These are phyloP conservation scores for Eublepharis macularius DNA, from an alignment of 2,113 vertebrate species.

Conservation along the genomic window DNA sequence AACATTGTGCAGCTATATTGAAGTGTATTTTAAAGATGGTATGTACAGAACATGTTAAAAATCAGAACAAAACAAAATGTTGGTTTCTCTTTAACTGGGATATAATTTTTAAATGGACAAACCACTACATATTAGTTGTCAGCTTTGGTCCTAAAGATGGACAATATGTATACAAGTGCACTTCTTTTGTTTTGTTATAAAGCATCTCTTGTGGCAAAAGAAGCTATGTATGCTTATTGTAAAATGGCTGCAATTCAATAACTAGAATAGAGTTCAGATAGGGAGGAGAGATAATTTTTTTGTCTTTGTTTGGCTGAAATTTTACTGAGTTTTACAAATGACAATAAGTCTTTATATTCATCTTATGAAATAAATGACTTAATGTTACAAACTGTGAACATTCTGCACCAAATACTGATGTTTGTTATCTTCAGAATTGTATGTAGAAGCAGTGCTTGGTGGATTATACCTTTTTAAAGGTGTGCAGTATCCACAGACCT, in stretches of 20 bases:
- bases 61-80: conserved; percentile 58
- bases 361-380: conserved; percentile 23
- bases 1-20: conserved; percentile 79
- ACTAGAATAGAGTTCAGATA: conserved; percentile 44
- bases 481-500: not conserved
- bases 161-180: conserved; percentile 42
- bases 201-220: conserved; percentile 52
- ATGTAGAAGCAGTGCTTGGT: not conserved
- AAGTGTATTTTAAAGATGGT: conserved; percentile 77
- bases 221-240: conserved; percentile 36
- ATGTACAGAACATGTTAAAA: conserved; percentile 68
- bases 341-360: conserved; percentile 6
- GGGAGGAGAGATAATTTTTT: not conserved
- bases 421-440: not conserved
- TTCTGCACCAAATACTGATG: not conserved
- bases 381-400: not conserved
- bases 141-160: conserved; percentile 38
- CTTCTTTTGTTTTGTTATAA: conserved; percentile 48
- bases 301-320: conserved; percentile 23
- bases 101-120: conserved; percentile 52
- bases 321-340: fast-evolving
- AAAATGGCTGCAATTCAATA: conserved; percentile 53
- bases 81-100: conserved; percentile 74
- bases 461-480: not conserved
- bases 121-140: conserved; percentile 57